Conservation (phyloP, 2,797 vertebrate genomes). For the Coregonus ussuriensis region DNA sequence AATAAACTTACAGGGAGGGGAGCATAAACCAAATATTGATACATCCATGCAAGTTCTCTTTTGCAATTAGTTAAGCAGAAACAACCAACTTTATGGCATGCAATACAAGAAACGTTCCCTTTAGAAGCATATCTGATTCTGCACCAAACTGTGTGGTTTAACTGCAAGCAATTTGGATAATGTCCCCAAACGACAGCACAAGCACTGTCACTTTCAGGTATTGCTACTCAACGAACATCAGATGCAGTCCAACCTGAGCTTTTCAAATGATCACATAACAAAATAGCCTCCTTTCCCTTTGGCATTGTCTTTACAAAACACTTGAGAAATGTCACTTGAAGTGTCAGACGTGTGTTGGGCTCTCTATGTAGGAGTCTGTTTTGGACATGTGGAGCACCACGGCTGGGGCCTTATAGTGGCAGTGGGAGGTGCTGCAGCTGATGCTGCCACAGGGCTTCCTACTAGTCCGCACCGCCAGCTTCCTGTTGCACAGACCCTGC, state of each 20-base stretch:
- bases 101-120: constrained; percentile 18
- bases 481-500: constrained; percentile 84
- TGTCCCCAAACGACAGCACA: constrained; percentile 2
- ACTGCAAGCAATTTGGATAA: constrained; percentile 15
- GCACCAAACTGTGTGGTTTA: constrained; percentile 16
- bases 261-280: constrained; percentile 7
- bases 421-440: constrained; percentile 75
- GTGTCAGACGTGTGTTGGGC: constrained; percentile 79
- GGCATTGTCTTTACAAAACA: constrained; percentile 12
- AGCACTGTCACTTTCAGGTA: constrained; percentile 21
- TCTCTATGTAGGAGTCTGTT: constrained; percentile 80
- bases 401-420: constrained; percentile 82
- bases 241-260: constrained; percentile 30
- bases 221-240: constrained; percentile 21
- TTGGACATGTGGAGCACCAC: constrained; percentile 83
- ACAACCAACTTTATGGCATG: constrained; percentile 16
- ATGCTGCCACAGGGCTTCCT: constrained; percentile 79
- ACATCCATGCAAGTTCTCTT: constrained; percentile 31
- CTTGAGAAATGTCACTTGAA: neutral
- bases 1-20: constrained; percentile 43
- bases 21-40: constrained; percentile 28
- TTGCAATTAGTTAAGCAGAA: constrained; percentile 24
- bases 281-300: constrained; percentile 5
- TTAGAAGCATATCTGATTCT: constrained; percentile 13
- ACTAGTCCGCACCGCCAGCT: constrained; percentile 74